Conservation (phyloP, 2,797 vertebrate genomes). For the Falco novaeseelandiae region DNA sequence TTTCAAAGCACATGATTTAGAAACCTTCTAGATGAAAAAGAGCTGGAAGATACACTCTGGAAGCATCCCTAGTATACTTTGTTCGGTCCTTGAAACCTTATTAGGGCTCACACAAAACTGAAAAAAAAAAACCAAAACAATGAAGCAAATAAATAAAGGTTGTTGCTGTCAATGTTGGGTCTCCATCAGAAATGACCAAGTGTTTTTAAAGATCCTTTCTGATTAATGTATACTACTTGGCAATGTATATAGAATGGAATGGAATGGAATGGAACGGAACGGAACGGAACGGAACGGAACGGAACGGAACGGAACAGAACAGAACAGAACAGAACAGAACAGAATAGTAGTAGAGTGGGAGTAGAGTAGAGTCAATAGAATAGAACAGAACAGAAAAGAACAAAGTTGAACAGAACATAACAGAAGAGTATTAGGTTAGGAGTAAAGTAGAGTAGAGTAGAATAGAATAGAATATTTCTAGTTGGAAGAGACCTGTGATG, state of each 20-base stretch:
- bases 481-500: not conserved
- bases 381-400: no score
- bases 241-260: not conserved
- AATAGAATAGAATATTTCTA: not conserved
- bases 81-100: not conserved
- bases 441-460: no score
- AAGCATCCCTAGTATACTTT: not conserved
- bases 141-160: not conserved
- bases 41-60: not conserved
- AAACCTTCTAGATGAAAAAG: not conserved
- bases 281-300: no score
- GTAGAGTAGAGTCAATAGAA: no score
- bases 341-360: no score
- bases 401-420: no score
- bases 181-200: not conserved
- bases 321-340: no score
- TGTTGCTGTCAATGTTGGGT: fast-evolving
- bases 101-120: not conserved
- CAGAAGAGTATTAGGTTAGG: no score
- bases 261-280: no score
- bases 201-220: not conserved
- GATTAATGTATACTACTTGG: no score
- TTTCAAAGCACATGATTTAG: not conserved
- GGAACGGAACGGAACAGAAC: no score
- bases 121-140: not conserved